A percentile compares a stretch with the other conserved stretches of the same genome.
These are phyloP conservation scores for Scaptomyza polygonia DNA, from an alignment of 2,888 invertebrate genomes.

Conservation along the genomic window DNA sequence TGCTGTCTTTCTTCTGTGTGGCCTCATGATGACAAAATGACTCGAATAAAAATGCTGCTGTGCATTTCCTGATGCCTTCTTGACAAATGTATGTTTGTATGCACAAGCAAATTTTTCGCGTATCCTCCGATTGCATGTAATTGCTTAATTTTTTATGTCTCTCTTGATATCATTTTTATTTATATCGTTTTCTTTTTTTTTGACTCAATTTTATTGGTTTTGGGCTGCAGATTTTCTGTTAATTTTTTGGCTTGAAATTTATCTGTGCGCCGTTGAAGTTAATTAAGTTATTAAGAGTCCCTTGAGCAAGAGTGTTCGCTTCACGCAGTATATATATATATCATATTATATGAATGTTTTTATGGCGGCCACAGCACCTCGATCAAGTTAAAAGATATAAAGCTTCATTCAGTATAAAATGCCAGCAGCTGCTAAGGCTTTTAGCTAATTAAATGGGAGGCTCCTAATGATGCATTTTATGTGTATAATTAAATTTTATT, in stretches of 20 bases:
- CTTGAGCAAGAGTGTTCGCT: constrained; percentile 31
- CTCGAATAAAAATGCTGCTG: constrained; percentile 65
- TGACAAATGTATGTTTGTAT: constrained; percentile 20
- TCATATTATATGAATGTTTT: constrained; percentile 42
- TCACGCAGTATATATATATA: constrained; percentile 24
- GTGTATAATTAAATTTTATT: constrained; percentile 14
- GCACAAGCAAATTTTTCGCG: neutral
- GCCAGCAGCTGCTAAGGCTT: constrained; percentile 45
- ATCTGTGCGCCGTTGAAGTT: constrained; percentile 60
- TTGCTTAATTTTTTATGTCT: constrained; percentile 67
- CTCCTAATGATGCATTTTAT: constrained; percentile 33
- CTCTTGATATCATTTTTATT: constrained; percentile 44
- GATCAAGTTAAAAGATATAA: constrained; percentile 69
- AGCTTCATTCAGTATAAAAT: constrained; percentile 4
- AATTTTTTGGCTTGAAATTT: constrained; percentile 72
- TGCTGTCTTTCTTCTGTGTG: constrained; percentile 13
- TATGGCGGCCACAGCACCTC: constrained; percentile 59
- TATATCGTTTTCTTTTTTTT: constrained; percentile 39
- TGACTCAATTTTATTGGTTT: constrained; percentile 49
- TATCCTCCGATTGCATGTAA: constrained; percentile 60
- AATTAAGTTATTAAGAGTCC: constrained; percentile 74
- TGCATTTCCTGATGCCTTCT: constrained; percentile 63
- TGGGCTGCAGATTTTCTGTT: constrained; percentile 58
- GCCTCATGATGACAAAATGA: constrained; percentile 61
- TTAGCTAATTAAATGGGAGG: constrained; percentile 64